phyloP scores from a whole-genome alignment of 2,888 invertebrate genomes.

The Dicyrtoma fusca region DNA sequence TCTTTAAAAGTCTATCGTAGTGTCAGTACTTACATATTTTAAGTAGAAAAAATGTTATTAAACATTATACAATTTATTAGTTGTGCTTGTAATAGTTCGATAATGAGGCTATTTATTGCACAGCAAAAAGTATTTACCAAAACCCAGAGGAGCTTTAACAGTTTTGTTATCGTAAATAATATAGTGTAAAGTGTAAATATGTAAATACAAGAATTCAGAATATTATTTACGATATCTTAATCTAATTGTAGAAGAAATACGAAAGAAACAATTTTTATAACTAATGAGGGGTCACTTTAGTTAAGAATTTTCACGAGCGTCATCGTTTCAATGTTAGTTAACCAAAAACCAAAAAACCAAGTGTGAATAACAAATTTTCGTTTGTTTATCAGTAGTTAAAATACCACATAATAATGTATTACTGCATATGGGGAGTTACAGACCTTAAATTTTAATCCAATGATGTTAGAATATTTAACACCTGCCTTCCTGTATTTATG shows the following conservation, averaged over 20 bases:
- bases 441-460: background rate
- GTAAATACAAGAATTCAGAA: background rate
- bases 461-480: background rate
- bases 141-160: constrained; percentile 35
- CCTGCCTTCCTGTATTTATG: constrained; percentile 3
- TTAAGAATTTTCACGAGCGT: background rate
- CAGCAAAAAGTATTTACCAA: constrained; percentile 4
- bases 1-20: constrained; percentile 28
- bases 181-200: constrained; percentile 24
- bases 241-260: background rate
- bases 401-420: background rate
- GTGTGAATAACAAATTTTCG: constrained; percentile 3
- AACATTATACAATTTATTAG: background rate
- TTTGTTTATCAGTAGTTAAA: background rate
- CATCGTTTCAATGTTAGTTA: background rate
- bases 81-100: background rate
- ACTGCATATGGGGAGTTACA: background rate
- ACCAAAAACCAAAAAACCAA: background rate
- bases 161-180: constrained; percentile 9
- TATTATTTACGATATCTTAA: background rate
- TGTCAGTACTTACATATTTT: background rate
- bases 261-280: background rate
- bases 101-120: background rate
- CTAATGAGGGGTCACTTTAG: background rate
- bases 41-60: background rate